phyloP scores from a whole-genome alignment of 1,140 invertebrate species.

The Philotrypesis tridentata region DNA sequence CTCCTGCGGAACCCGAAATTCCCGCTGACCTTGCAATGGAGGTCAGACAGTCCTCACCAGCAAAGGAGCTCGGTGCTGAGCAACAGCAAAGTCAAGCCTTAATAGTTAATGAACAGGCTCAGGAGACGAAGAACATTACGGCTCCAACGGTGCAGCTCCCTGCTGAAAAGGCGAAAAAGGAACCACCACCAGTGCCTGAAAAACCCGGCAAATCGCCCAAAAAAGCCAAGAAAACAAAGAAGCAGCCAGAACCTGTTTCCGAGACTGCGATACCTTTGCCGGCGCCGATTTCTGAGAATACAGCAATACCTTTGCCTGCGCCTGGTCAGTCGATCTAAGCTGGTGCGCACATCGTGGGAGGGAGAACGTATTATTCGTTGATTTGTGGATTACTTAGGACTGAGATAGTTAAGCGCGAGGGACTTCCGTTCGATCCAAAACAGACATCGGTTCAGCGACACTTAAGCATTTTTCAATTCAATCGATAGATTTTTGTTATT shows the following conservation, averaged over 20 bases:
- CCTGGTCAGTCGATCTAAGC: conserved; percentile 36
- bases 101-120: background rate
- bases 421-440: background rate
- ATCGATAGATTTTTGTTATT: background rate
- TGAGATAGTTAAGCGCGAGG: background rate
- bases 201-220: conserved; percentile 57
- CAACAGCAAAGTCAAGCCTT: conserved; percentile 18
- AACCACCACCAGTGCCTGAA: conserved; percentile 32
- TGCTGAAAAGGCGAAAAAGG: conserved; percentile 46
- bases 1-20: background rate
- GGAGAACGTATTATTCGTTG: background rate
- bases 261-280: conserved; percentile 67
- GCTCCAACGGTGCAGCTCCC: background rate
- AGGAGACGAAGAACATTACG: background rate
- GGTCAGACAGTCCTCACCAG: conserved; percentile 49
- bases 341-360: background rate
- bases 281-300: conserved; percentile 60
- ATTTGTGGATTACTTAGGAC: background rate
- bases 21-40: conserved; percentile 7
- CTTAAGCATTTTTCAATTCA: background rate
- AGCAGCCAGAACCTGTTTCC: conserved; percentile 61
- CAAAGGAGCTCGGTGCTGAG: conserved; percentile 21
- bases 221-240: conserved; percentile 63
- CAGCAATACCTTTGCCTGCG: conserved; percentile 66
- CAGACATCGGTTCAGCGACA: background rate